A percentile compares a stretch with the other conserved stretches of the same genome.
Conservation (phyloP, 2,888 invertebrate species). For the Perithous albicinctus region DNA sequence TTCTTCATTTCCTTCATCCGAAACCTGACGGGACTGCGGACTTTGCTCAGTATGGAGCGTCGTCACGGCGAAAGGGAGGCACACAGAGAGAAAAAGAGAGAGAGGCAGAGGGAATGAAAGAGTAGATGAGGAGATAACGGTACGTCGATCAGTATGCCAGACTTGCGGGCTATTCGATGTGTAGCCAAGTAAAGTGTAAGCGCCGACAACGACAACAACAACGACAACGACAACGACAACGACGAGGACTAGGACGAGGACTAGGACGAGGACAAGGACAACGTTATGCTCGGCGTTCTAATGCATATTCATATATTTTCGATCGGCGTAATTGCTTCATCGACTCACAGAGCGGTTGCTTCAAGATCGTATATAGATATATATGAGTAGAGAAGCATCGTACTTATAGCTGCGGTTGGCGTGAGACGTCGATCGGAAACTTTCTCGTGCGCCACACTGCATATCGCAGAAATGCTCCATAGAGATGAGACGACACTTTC, state of each 20-base stretch:
- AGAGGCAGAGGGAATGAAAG: background rate
- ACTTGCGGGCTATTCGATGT: conserved; percentile 48
- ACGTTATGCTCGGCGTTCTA: conserved; percentile 7
- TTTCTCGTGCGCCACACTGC: conserved; percentile 33
- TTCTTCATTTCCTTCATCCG: background rate
- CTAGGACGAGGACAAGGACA: conserved; percentile 44
- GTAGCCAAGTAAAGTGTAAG: conserved; percentile 42
- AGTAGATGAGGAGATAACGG: conserved; percentile 57
- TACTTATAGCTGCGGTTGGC: background rate
- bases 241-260: conserved; percentile 34
- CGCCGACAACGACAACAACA: conserved; percentile 4
- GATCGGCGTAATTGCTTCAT: conserved; percentile 50
- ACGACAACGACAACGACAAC: conserved; percentile 17
- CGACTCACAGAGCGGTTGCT: conserved; percentile 33
- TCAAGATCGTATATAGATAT: background rate
- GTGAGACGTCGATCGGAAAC: conserved; percentile 20
- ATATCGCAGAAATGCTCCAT: conserved; percentile 21
- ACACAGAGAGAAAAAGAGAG: background rate
- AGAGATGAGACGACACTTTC: conserved; percentile 23
- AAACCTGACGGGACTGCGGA: conserved; percentile 19
- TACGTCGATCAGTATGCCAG: conserved; percentile 64
- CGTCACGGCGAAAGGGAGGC: background rate
- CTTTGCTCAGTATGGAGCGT: background rate
- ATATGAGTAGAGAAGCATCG: background rate
- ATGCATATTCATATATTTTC: conserved; percentile 54